Conservation (phyloP, 2,888 invertebrate genomes). For the Drosophila borborema region DNA sequence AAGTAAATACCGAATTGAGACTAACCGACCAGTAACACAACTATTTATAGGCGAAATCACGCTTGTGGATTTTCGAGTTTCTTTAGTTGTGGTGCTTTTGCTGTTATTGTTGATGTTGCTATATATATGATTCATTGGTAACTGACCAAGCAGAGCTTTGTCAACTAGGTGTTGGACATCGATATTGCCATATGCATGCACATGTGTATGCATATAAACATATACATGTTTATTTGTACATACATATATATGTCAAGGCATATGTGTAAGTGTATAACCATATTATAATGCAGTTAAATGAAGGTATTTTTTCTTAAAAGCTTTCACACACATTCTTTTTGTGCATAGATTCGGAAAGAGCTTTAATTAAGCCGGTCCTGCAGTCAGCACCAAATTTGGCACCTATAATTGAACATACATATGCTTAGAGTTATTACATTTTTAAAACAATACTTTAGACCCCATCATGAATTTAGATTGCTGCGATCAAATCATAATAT, state of each 20-base stretch:
- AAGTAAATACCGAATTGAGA: conserved; percentile 81
- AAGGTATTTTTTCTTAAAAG: too few species aligned
- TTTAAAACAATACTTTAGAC: too few species aligned
- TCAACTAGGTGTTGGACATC: conserved; percentile 5
- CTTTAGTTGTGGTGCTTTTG: conserved; percentile 16
- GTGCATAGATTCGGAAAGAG: too few species aligned
- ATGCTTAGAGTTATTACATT: too few species aligned
- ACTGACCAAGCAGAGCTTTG: conserved; percentile 44
- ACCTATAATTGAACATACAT: too few species aligned
- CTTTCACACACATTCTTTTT: too few species aligned
- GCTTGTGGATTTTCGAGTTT: conserved; percentile 45
- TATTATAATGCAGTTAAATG: too few species aligned
- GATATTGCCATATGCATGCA: conserved; percentile 7
- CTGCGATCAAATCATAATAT: too few species aligned
- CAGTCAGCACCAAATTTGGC: too few species aligned
- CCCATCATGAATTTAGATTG: too few species aligned
- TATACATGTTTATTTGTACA: not conserved
- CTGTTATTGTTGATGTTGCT: conserved; percentile 1
- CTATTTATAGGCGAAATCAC: conserved; percentile 78
- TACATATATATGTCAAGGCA: not conserved
- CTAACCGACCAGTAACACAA: conserved; percentile 56
- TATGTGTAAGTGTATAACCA: not conserved
- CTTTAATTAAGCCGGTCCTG: too few species aligned
- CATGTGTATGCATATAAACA: not conserved
- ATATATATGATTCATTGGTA: conserved; percentile 14